Evolutionary conservation across 2,113 vertebrate species (phyloP).

Genomic region (Halichoeres trimaculatus): DNA sequence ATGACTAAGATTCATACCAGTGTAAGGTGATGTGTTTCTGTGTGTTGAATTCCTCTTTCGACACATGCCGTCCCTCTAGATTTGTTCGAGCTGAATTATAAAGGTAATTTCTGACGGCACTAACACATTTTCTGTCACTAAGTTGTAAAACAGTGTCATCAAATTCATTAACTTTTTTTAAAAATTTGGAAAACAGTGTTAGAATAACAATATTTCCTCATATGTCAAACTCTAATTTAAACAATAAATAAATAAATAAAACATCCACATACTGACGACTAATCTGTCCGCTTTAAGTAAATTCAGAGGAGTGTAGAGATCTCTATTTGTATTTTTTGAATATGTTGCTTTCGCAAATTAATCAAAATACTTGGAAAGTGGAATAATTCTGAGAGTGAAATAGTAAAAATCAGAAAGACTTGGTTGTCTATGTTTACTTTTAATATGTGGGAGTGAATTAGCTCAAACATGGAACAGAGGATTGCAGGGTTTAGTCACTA

Average conservation of each 20-base stretch:
- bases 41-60: constrained; percentile 32
- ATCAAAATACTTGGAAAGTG: no score
- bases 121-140: constrained; percentile 20
- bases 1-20: constrained; percentile 32
- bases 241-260: no score
- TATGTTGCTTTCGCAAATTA: background rate
- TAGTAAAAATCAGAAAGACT: no score
- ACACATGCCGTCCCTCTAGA: constrained; percentile 10
- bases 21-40: constrained; percentile 3
- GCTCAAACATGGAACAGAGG: constrained; percentile 20
- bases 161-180: background rate
- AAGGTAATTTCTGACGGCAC: constrained; percentile 21
- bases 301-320: background rate
- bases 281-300: background rate
- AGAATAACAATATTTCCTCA: no score
- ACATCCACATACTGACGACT: constrained; percentile 21
- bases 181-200: no score
- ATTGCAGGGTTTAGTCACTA: constrained; percentile 18
- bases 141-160: background rate
- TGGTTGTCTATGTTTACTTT: constrained; percentile 16
- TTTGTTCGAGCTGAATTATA: constrained; percentile 7
- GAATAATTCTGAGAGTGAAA: no score
- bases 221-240: no score
- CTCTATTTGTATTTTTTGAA: background rate
- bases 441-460: constrained; percentile 6